Conservation (phyloP, 2,797 vertebrate species). For the Tragelaphus oryx region DNA sequence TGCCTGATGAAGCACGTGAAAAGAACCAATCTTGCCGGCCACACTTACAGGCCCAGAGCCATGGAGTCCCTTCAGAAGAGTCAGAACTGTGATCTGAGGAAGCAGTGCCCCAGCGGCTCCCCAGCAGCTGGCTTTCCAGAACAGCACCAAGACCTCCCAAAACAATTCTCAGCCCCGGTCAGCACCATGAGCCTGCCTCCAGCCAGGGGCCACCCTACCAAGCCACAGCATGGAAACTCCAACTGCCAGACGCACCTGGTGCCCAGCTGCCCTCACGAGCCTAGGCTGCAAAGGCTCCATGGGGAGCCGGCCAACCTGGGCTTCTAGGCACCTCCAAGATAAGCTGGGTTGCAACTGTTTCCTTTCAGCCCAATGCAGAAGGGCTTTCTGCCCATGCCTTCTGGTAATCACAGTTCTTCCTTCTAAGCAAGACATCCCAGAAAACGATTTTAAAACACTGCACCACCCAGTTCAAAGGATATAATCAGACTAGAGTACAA, state of each 20-base stretch:
- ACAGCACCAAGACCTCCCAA: not conserved
- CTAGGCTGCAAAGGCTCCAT: not conserved
- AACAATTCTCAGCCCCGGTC: not conserved
- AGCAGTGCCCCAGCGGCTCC: not conserved
- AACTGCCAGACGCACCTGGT: not conserved
- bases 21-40: not conserved
- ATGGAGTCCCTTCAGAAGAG: not conserved
- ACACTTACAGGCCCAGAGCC: not conserved
- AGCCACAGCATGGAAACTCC: not conserved
- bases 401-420: not conserved
- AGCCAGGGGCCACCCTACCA: not conserved
- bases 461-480: not conserved
- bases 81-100: not conserved
- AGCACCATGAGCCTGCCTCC: not conserved
- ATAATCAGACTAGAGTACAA: not conserved
- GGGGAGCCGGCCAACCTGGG: not conserved
- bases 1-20: not conserved
- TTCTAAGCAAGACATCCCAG: not conserved
- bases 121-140: not conserved
- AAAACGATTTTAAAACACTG: not conserved
- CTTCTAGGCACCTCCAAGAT: not conserved
- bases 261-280: not conserved
- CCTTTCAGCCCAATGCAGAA: not conserved
- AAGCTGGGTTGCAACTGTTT: not conserved
- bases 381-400: not conserved